Evolutionary conservation across 2,888 invertebrate genomes (phyloP).

Genomic region (Eupithecia exiguata): DNA sequence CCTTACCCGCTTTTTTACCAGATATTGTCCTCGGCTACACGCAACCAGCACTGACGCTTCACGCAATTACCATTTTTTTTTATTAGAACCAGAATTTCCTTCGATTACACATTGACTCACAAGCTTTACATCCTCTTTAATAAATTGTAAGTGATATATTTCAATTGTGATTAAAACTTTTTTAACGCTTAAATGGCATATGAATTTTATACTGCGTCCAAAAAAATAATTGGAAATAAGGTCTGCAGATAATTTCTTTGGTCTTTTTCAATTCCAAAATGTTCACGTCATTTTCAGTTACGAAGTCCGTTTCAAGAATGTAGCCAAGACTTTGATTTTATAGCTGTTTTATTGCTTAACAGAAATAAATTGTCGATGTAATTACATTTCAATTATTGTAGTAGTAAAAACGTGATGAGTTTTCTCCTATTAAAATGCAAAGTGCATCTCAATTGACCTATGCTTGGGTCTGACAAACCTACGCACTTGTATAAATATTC

Average conservation of each 20-base stretch:
- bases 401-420: constrained; percentile 37
- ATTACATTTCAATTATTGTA: constrained; percentile 49
- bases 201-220: no score
- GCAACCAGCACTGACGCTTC: no score
- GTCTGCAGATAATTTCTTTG: not conserved
- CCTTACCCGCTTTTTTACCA: no score
- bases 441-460: not conserved
- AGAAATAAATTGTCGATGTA: constrained; percentile 21
- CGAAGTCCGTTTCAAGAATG: not conserved
- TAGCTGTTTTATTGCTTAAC: constrained; percentile 43
- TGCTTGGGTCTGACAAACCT: constrained; percentile 4
- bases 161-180: no score
- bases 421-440: constrained; percentile 43
- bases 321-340: constrained; percentile 25
- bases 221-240: no score
- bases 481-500: constrained; percentile 23
- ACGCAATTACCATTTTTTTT: no score
- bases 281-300: not conserved
- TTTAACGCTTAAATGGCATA: no score
- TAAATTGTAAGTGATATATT: no score
- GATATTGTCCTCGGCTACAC: no score
- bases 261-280: not conserved
- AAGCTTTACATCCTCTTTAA: no score
- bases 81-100: no score
- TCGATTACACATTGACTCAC: no score